These are phyloP conservation scores for Thera obeliscata DNA, from an alignment of 2,888 invertebrate species.

Conservation along the genomic window DNA sequence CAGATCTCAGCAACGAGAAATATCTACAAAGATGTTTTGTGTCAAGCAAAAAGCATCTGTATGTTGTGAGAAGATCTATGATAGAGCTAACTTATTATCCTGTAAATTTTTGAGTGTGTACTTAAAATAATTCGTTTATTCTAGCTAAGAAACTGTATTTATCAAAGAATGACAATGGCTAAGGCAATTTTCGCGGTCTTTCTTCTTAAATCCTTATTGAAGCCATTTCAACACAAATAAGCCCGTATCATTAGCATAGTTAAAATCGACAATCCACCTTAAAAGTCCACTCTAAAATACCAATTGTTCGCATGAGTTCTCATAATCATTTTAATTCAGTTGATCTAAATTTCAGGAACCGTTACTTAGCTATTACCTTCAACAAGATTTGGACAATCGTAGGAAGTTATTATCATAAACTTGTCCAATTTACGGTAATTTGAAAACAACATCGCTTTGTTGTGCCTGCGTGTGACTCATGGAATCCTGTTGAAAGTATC, in stretches of 20 bases:
- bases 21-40: conserved; percentile 8
- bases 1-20: conserved; percentile 23
- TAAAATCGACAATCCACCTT: conserved; percentile 36
- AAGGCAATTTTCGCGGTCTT: neutral
- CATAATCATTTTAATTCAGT: conserved; percentile 62
- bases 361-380: conserved; percentile 56
- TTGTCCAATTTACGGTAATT: conserved; percentile 56
- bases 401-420: conserved; percentile 60
- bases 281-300: conserved; percentile 40
- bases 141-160: no score
- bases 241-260: conserved; percentile 41
- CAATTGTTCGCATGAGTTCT: conserved; percentile 55
- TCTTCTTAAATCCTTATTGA: neutral
- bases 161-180: no score
- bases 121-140: no score
- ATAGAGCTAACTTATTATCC: conserved; percentile 3
- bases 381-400: conserved; percentile 57
- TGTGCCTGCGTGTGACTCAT: conserved; percentile 49
- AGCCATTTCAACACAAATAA: conserved; percentile 31
- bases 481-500: conserved; percentile 80
- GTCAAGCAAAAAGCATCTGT: conserved; percentile 3
- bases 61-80: conserved; percentile 1
- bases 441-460: conserved; percentile 47
- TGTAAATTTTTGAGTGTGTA: neutral
- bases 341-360: conserved; percentile 54